Evolutionary conservation across 2,797 vertebrate species (phyloP), one percentile per base, ranked within the genome.

Genomic region (Enteromius fasciolatus): DNA sequence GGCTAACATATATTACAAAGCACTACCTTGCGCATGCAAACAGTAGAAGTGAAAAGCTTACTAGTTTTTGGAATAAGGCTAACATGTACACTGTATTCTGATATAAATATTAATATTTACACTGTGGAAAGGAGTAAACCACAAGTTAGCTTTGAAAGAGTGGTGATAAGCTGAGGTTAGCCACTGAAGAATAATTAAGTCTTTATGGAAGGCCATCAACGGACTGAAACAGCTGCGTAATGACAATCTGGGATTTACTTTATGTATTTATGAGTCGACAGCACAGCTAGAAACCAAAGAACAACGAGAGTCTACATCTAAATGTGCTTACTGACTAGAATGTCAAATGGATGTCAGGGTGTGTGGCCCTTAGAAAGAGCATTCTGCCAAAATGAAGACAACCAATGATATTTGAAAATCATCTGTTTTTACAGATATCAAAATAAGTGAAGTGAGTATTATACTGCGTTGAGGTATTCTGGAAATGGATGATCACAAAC

Each of bases 351-450:
- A 46, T 59, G 63, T 33, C 41, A 72, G 31, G 36, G 50, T 64
- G 61, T 66, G 39, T 69, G 39, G 81, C 39, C 52, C 59, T n/a
- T 20, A 59, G 18, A 11, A 77, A 66, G 25, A 77, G 39, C 25
- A 68, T 25, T 67, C 15, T 69, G 39, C 28, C 52, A 83, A 77
- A 23, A 77, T 50, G 25, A 59, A 59, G 63, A 23, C 14, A 11
- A 67, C 25, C 64, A 76, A 18, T 52, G 9, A 33, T 59, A 36
- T 61, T 54, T 61, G 2, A 69, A 84, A 48, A 74, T n/a, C 3
- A 77, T 70, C 23, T 61, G 39, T 82, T 72, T 70, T 61, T 54
- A 80, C 23, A 78, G 39, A 63, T 73, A 78, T 64, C 15, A 25
- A 66, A 41, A 57, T 46, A 66, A 70, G 20, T 68, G n/a, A 77